Evolutionary conservation across 2,797 vertebrate genomes (phyloP).

Genomic region (Phataginus tricuspis): DNA sequence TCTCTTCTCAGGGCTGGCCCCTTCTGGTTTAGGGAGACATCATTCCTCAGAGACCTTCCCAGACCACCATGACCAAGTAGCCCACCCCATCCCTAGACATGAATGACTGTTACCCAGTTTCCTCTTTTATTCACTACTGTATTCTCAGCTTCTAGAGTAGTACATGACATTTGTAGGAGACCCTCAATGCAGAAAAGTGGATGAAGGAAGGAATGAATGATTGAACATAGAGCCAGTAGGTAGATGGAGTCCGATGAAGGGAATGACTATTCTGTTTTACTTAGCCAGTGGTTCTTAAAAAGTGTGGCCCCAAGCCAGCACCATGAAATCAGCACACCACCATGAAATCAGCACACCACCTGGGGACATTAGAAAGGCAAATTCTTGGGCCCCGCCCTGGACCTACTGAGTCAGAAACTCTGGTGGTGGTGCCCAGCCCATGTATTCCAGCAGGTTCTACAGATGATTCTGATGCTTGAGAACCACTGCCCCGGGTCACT

Average conservation of each 20-base stretch:
- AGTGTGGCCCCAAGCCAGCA: background rate
- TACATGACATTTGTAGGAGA: background rate
- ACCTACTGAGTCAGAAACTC: background rate
- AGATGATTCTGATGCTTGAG: background rate
- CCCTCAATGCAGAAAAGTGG: background rate
- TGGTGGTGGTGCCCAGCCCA: background rate
- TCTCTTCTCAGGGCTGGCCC: background rate
- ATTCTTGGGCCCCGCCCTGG: background rate
- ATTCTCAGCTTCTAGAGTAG: background rate
- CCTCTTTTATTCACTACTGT: background rate
- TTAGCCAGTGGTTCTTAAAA: background rate
- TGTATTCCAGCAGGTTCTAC: background rate
- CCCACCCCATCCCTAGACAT: background rate
- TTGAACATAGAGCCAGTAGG: background rate
- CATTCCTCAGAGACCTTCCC: background rate
- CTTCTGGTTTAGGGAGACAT: background rate
- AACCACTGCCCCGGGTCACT: background rate
- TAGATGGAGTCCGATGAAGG: background rate
- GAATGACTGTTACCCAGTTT: background rate
- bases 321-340: background rate
- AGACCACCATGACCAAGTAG: background rate
- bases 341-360: background rate
- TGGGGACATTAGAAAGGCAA: background rate
- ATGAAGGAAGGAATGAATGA: background rate
- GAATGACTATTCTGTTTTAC: background rate